Conservation (phyloP, 2,888 invertebrate species). For the Dolichomitus sp. region DNA sequence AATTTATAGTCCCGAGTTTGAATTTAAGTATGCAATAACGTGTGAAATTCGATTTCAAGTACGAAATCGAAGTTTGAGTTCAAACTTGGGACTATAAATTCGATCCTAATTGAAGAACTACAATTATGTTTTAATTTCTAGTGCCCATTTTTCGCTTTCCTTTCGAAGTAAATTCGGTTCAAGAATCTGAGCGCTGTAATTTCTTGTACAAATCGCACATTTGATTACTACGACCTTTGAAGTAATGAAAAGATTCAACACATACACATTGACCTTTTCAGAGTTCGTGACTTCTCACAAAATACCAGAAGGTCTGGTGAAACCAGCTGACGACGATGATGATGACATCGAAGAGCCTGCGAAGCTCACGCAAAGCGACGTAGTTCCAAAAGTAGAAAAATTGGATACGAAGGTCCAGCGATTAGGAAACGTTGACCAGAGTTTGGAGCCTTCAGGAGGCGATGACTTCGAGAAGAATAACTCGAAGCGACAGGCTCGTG, state of each 20-base stretch:
- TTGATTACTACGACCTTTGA: neutral
- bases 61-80: too few relatives aligned
- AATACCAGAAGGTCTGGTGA: slow-evolving; percentile 87
- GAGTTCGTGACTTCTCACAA: slow-evolving; percentile 92
- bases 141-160: too few relatives aligned
- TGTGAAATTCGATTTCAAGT: too few relatives aligned
- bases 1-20: too few relatives aligned
- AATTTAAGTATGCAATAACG: too few relatives aligned
- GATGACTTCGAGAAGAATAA: slow-evolving; percentile 72
- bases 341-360: slow-evolving; percentile 71
- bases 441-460: slow-evolving; percentile 70
- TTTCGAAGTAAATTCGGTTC: neutral
- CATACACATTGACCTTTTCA: slow-evolving; percentile 63
- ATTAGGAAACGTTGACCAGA: slow-evolving; percentile 64
- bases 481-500: slow-evolving; percentile 78
- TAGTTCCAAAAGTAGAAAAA: slow-evolving; percentile 71
- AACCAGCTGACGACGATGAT: slow-evolving; percentile 81
- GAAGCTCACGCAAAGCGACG: slow-evolving; percentile 78
- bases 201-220: neutral
- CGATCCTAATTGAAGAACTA: too few relatives aligned
- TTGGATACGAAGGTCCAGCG: slow-evolving; percentile 75
- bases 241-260: neutral
- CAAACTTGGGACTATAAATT: too few relatives aligned
- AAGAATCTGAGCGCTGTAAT: neutral
- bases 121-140: too few relatives aligned